A percentile compares a stretch with the other conserved stretches of the same genome.
Evolutionary conservation across 35 echinoderm and acorn worm species (phyloP).

Genomic region (Lytechinus pictus): DNA sequence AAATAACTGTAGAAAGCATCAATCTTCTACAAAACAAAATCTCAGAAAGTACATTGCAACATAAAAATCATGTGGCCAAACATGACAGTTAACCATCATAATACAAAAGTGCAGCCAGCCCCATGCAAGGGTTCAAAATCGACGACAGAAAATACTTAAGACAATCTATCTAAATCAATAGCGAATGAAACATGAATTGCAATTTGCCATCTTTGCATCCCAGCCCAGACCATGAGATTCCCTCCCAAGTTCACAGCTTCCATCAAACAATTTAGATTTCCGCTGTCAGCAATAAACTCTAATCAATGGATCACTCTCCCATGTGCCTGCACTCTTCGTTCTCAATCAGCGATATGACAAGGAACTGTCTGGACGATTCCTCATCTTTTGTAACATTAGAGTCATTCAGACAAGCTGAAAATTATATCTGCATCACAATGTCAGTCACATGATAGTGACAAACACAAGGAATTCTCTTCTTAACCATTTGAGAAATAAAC

Average conservation of each 20-base stretch:
- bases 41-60: constrained; percentile 12
- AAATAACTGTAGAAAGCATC: neutral
- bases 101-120: neutral
- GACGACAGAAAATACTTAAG: neutral
- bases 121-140: neutral
- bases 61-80: neutral
- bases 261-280: constrained; percentile 14
- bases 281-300: constrained; percentile 1
- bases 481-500: too few relatives aligned
- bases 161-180: constrained; percentile 5
- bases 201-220: neutral
- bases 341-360: constrained; percentile 10
- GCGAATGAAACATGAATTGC: neutral
- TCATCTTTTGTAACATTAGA: neutral
- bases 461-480: too few relatives aligned
- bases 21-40: neutral
- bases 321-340: neutral
- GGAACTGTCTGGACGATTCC: neutral
- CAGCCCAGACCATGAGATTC: neutral
- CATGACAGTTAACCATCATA: neutral
- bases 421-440: neutral
- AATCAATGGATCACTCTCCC: constrained; percentile 9
- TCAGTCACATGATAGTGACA: too few relatives aligned
- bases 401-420: neutral
- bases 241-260: constrained; percentile 16